Evolutionary conservation across 2,113 vertebrate genomes (phyloP).

Genomic region (Empidonax alnorum): DNA sequence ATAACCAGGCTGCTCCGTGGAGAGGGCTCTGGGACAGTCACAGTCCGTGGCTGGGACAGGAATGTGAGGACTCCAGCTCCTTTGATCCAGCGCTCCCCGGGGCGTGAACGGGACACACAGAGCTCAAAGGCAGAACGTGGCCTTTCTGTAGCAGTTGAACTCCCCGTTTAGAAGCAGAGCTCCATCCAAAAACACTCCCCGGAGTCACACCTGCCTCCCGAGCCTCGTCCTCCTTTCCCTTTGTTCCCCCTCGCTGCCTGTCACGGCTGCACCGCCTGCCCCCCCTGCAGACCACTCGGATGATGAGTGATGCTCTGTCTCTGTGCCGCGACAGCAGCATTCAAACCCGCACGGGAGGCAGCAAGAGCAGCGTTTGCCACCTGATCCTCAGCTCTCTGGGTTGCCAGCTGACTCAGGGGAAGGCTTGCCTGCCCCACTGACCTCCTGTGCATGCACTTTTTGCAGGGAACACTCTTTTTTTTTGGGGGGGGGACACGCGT

Average conservation of each 20-base stretch:
- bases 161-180: not conserved
- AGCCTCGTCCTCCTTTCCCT: not conserved
- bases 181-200: not conserved
- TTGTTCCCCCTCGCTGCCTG: not conserved
- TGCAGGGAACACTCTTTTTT: not conserved
- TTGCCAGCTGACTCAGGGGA: not conserved
- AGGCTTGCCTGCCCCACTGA: not conserved
- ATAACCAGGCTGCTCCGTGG: not conserved
- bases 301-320: not conserved
- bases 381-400: not conserved
- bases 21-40: not conserved
- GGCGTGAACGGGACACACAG: not conserved
- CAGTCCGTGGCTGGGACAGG: not conserved
- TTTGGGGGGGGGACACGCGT: rapidly evolving
- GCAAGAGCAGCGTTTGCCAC: not conserved
- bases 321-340: rapidly evolving
- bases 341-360: not conserved
- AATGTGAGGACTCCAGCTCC: not conserved
- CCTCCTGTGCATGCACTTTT: not conserved
- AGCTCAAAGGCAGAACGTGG: not conserved
- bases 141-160: not conserved
- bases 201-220: not conserved
- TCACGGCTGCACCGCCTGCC: not conserved
- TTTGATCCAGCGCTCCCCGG: not conserved
- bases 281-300: not conserved